A percentile compares a stretch with the other conserved stretches of the same genome.
These are phyloP conservation scores for Enchytraeus crypticus DNA, from an alignment of 2,888 invertebrate species.

Conservation along the genomic window DNA sequence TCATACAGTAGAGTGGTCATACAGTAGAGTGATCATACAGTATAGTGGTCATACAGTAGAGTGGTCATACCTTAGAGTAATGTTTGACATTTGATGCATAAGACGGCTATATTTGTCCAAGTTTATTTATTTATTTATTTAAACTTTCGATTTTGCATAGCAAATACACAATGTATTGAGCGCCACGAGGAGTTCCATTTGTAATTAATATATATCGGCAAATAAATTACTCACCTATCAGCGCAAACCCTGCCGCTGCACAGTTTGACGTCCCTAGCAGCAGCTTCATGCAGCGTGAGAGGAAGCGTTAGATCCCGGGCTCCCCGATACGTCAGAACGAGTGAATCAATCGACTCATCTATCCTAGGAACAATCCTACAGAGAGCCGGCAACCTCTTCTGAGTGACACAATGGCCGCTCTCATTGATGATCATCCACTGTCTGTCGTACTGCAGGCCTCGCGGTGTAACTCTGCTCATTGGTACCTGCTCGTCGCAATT, in stretches of 20 bases:
- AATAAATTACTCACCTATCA: background rate
- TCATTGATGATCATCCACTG: conserved; percentile 85
- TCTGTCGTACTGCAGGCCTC: conserved; percentile 78
- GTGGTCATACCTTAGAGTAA: no score
- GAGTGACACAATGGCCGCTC: conserved; percentile 73
- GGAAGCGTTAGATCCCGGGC: background rate
- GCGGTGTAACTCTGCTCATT: conserved; percentile 64
- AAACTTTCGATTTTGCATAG: no score
- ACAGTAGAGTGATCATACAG: no score
- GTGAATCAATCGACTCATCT: conserved; percentile 53
- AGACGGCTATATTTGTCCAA: no score
- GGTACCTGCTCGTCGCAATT: conserved; percentile 49
- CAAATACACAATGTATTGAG: no score
- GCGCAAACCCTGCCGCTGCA: background rate
- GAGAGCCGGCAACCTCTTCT: conserved; percentile 71
- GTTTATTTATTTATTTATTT: no score
- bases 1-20: no score
- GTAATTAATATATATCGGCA: no score
- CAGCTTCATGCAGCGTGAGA: background rate
- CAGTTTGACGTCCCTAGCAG: background rate
- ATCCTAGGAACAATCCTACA: conserved; percentile 69
- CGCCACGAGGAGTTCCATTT: no score
- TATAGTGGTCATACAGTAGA: no score
- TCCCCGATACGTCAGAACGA: conserved; percentile 21
- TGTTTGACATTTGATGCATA: no score